Base-by-base conservation (phyloP, 2,888 invertebrate species). In the Nysson spinosus region DNA sequence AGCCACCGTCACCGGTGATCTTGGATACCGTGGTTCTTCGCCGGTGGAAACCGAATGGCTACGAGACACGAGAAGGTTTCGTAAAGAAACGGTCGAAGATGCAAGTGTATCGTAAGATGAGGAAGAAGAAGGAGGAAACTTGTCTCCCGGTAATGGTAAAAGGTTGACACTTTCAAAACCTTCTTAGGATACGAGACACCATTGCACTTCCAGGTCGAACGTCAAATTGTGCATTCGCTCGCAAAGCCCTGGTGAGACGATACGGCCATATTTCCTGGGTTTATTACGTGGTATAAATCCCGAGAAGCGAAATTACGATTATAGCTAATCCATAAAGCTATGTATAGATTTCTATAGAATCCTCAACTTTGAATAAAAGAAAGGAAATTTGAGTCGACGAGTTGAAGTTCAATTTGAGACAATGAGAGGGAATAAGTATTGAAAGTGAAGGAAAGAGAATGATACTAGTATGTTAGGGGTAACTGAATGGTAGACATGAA, bases 271-370 rank as follows among this genome's bases (percentile, higher is more conserved):
- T 62, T 44, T 44, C 28, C 22, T 2, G 28, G 12, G 39, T 62
- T 58, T 58, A 62, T 24, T 28, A 51, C 44, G 44, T n/a, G 16
- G 35, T 30, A 52, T 60, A 47, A 63, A 63, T 58, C 51, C 24
- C 28, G 11, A 47, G 44, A 26, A 28, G 30, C 35, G 46, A 52
- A 63, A 63, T 62, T 51, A 58, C 63, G 58, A 63, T 60, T 46
- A 58, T 47, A 14, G 58, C 40, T 58, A 42, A 58, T 63, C 46
- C 51, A 40, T 51, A 49, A 55, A 58, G 44, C 14, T 35, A n/a
- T 17, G 24, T n/a, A 17, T 11, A 9, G 4, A 14, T 4, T 26
- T n/a, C 22, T 16, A 20, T n/a, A 4, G 28, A 14, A n/a, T n/a
- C 26, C 24, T 24, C 24, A 9, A 24, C 24, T 5, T 9, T 22